Evolutionary conservation across 2,888 invertebrate genomes (phyloP).

Genomic region (Scaptomyza cyrtandrae): DNA sequence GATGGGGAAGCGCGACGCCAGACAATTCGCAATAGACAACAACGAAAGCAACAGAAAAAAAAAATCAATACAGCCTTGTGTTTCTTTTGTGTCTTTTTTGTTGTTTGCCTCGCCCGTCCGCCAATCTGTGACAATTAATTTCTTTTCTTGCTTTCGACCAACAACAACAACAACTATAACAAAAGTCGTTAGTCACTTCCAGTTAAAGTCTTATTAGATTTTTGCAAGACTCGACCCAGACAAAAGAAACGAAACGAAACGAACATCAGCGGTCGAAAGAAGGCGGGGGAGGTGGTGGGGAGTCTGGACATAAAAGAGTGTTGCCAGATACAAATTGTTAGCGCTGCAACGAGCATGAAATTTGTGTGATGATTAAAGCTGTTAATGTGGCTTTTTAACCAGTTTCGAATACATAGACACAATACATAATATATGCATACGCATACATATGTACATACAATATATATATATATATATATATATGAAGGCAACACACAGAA

Average conservation of each 20-base stretch:
- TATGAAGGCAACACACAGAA: not conserved
- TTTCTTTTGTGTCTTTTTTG: conserved; percentile 47
- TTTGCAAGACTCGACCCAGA: conserved; percentile 54
- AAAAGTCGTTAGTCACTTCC: conserved; percentile 77
- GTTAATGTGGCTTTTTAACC: conserved; percentile 22
- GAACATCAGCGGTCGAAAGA: not conserved
- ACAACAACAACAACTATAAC: conserved; percentile 10
- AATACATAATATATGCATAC: too few species aligned
- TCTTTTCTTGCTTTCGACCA: conserved; percentile 40
- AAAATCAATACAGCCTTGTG: conserved; percentile 71
- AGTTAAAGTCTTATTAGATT: conserved; percentile 75
- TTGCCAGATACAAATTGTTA: not conserved
- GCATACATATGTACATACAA: not conserved
- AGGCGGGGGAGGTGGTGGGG: too few species aligned
- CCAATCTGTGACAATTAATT: conserved; percentile 73
- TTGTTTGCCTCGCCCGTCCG: conserved; percentile 49
- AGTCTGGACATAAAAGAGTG: conserved; percentile 17
- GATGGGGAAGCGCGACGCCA: conserved; percentile 3
- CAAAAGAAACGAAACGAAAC: conserved; percentile 24
- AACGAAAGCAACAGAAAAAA: conserved; percentile 9
- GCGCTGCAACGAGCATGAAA: conserved; percentile 12
- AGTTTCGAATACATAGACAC: conserved; percentile 22
- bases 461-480: too few species aligned
- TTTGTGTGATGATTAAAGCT: conserved; percentile 28
- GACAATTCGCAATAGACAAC: conserved; percentile 13